Evolutionary conservation across 2,797 vertebrate genomes (phyloP).

Genomic region (Pyrrhura leucotis): DNA sequence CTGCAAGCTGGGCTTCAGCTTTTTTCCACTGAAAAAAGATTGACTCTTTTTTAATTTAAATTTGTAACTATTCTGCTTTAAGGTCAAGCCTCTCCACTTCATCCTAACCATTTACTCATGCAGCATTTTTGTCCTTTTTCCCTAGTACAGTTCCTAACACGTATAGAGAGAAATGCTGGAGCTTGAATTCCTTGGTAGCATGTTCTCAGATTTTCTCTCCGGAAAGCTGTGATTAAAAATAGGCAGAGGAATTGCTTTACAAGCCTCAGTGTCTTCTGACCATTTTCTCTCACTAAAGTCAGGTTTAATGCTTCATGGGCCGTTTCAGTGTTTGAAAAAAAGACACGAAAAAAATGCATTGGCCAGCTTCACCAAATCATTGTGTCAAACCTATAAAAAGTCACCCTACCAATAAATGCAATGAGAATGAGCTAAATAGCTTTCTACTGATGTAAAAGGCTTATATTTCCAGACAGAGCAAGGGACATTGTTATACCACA

Average conservation of each 20-base stretch:
- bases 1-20: not conserved
- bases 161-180: not conserved
- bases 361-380: not conserved
- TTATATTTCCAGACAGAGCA: conserved; percentile 21
- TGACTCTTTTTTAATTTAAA: not conserved
- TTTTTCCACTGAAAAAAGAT: not conserved
- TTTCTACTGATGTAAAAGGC: not conserved
- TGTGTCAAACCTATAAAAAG: not conserved
- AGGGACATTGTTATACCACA: not conserved
- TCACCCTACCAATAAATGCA: not conserved
- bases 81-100: not conserved
- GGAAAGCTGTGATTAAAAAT: not conserved
- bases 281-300: not conserved
- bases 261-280: not conserved
- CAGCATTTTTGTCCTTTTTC: not conserved
- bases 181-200: not conserved
- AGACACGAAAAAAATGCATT: not conserved
- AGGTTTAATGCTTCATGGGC: not conserved
- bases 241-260: not conserved
- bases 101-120: not conserved
- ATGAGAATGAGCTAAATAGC: conserved; percentile 18
- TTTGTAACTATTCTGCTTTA: not conserved
- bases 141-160: not conserved
- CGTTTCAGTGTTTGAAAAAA: not conserved
- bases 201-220: not conserved